These are phyloP conservation scores for Crypturellus tataupa DNA, from an alignment of 2,797 vertebrate genomes.

Conservation along the genomic window DNA sequence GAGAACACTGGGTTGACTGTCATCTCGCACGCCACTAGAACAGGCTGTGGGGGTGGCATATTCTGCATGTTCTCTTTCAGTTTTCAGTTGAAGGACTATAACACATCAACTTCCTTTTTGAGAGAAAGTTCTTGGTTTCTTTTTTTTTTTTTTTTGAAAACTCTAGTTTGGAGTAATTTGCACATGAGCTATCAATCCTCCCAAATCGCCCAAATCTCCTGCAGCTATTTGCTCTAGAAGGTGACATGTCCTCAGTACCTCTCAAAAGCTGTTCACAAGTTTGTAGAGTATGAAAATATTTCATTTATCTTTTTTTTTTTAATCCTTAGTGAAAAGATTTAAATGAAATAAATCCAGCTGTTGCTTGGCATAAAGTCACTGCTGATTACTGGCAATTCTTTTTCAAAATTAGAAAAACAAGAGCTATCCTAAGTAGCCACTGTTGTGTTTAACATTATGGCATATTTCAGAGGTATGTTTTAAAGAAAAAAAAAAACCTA, in stretches of 20 bases:
- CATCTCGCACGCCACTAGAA: neutral
- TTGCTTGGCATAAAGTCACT: neutral
- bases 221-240: neutral
- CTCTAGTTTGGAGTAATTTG: neutral
- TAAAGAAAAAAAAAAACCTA: neutral
- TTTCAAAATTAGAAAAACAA: neutral
- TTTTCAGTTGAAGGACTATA: neutral
- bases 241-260: neutral
- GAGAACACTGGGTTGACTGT: neutral
- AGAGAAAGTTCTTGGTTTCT: neutral
- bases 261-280: neutral
- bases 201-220: neutral
- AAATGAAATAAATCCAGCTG: neutral
- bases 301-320: neutral
- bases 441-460: neutral
- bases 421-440: neutral
- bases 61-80: neutral
- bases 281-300: neutral
- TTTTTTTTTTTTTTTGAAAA: neutral
- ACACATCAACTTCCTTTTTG: neutral
- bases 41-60: neutral
- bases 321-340: neutral
- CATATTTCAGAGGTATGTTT: constrained; percentile 24
- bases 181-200: neutral
- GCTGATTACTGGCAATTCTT: neutral